Percentiles rank a stretch among this genome's conserved stretches.
Evolutionary conservation across 30 jellyfish, hydroid and myxozoan species (phyloP).

Genomic region (Aurelia aurita): DNA sequence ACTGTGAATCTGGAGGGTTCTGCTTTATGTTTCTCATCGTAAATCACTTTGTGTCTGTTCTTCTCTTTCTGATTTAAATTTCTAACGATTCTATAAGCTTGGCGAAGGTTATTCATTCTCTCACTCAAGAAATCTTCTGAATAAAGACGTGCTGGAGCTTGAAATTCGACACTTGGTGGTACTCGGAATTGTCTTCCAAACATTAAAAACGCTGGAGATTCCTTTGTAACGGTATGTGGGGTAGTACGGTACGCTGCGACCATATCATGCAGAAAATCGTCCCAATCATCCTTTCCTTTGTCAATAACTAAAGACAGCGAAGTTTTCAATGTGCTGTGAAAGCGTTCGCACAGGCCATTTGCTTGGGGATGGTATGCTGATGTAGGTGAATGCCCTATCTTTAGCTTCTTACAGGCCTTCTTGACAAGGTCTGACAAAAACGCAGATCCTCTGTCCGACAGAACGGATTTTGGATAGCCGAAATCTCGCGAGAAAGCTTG

Average conservation of each 20-base stretch:
- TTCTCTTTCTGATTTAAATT: constrained; percentile 7
- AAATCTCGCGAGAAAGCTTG: constrained; percentile 1
- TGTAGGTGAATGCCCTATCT: background rate
- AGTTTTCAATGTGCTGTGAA: constrained; percentile 30
- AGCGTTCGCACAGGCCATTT: constrained; percentile 34
- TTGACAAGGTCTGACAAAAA: constrained; percentile 35
- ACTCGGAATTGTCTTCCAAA: constrained; percentile 28
- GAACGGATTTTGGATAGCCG: constrained; percentile 43
- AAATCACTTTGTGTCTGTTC: constrained; percentile 9
- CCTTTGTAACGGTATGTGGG: constrained; percentile 32
- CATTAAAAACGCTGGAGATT: constrained; percentile 43
- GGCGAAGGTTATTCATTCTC: constrained; percentile 11
- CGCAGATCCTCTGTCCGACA: constrained; percentile 57
- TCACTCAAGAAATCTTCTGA: constrained; percentile 16
- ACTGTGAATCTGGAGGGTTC: background rate
- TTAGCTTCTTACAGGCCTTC: constrained; percentile 34
- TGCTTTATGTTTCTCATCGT: constrained; percentile 8
- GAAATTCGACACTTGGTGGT: constrained; percentile 22
- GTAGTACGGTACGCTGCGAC: constrained; percentile 35
- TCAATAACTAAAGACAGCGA: constrained; percentile 8
- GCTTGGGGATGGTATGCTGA: constrained; percentile 38
- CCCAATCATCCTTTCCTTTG: constrained; percentile 39
- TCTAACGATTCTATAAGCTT: constrained; percentile 11
- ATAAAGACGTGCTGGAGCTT: constrained; percentile 37
- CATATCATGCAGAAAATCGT: constrained; percentile 6